Evolutionary conservation across 2,113 vertebrate species (phyloP), one percentile per base, ranked within the genome.

Genomic region (Cheirogaleus medius): DNA sequence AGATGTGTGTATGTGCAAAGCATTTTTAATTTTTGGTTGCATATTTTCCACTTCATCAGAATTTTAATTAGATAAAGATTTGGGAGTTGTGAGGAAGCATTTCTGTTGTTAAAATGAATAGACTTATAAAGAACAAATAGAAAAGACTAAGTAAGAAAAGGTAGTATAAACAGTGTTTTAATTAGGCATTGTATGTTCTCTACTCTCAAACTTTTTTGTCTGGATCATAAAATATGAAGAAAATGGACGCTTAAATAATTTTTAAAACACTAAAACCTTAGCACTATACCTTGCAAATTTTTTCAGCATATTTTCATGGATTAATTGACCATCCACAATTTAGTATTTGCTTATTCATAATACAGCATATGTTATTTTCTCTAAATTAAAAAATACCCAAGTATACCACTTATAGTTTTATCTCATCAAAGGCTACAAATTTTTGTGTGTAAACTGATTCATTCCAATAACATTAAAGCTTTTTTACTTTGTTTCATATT

Each of bases 81-180:
- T 77, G 29, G 18, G 32, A 87, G 13, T 82, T 49, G 42, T 4
- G 6, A 74, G 27, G 39, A 27, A 44, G 34, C 78, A 69, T 97
- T 96, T 96, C 91, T 92, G 32, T 85, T 91, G 90, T 83, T 27
- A 94, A 84, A 69, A 89, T 71, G 3, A 73, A 44, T 10, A 85
- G 3, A 77, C n/a, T 66, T 64, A 20, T 78, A 93, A 71, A 66
- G 14, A 52, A 64, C 47, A 87, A 2, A 49, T 11, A 42, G n/a
- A 6, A 6, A 68, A 77, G 27, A 42, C 39, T 29, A 52, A 21
- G n/a, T 29, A 52, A 21, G n/a, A 69, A 54, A 96, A 90, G 23
- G 58, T 89, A 63, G 14, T 86, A 68, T 80, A 77, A 86, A 42
- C 27, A 58, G 34, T 39, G 11, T 66, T 76, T 44, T 20, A 78